Conservation (phyloP, 1,140 invertebrate species). For the Microvelia longipes region DNA sequence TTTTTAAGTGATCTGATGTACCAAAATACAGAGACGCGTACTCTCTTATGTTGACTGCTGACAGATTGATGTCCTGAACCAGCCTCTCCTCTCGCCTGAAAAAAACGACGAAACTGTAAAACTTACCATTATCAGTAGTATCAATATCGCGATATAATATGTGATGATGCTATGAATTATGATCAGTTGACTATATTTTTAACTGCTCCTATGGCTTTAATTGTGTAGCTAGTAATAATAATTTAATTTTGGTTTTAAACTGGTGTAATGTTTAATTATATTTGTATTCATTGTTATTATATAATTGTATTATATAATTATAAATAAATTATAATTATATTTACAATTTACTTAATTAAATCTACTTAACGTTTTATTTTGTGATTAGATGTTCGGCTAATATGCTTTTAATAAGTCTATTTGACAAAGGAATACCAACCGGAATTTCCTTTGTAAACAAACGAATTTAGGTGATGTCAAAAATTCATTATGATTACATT, state of each 20-base stretch:
- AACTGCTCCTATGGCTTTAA: background rate
- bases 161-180: background rate
- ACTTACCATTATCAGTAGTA: background rate
- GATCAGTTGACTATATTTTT: background rate
- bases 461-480: no score
- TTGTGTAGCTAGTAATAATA: background rate
- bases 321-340: no score
- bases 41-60: constrained; percentile 36
- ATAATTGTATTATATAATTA: no score
- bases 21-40: constrained; percentile 43
- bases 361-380: no score
- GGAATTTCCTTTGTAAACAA: no score
- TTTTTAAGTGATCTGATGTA: constrained; percentile 41
- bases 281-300: no score
- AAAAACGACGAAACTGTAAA: background rate
- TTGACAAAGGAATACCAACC: no score
- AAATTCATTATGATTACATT: no score
- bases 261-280: no score
- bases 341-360: no score
- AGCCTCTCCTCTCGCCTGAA: background rate
- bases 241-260: background rate
- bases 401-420: no score
- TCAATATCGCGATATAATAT: background rate
- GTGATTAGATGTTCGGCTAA: no score
- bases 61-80: background rate